Conservation (phyloP, 1,140 invertebrate genomes). For the Leucophenga varia region DNA sequence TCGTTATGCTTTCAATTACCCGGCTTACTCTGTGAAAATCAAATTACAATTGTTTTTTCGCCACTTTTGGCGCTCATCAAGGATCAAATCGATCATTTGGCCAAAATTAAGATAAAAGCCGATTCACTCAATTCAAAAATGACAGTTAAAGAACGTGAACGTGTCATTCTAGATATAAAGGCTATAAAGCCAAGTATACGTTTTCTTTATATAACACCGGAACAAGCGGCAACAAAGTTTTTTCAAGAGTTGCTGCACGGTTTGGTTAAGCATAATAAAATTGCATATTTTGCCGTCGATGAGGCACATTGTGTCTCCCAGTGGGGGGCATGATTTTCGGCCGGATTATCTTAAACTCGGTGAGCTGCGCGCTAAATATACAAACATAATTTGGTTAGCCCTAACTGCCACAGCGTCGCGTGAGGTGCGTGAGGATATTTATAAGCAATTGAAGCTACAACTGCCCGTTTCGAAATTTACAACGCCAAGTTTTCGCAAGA, state of each 20-base stretch:
- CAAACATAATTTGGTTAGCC: constrained; percentile 78
- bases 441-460: constrained; percentile 65
- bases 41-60: constrained; percentile 86
- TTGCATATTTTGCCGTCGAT: constrained; percentile 87
- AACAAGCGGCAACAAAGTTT: constrained; percentile 77
- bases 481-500: constrained; percentile 77
- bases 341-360: constrained; percentile 92
- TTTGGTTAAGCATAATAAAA: constrained; percentile 65
- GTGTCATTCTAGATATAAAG: constrained; percentile 73
- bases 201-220: constrained; percentile 90
- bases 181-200: constrained; percentile 70
- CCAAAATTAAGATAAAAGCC: constrained; percentile 70
- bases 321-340: constrained; percentile 97
- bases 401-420: constrained; percentile 93
- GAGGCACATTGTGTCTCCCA: constrained; percentile 98
- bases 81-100: constrained; percentile 74
- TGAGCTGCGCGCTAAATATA: constrained; percentile 68
- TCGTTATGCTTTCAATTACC: constrained; percentile 93
- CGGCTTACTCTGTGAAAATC: constrained; percentile 71
- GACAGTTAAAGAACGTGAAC: constrained; percentile 68
- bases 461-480: constrained; percentile 65
- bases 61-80: constrained; percentile 88
- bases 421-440: constrained; percentile 71
- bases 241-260: constrained; percentile 69
- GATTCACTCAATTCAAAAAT: constrained; percentile 90